A percentile compares a stretch with the other conserved stretches of the same genome.
Evolutionary conservation across 1,140 invertebrate genomes (phyloP).

Genomic region (Trypoxylus dichotomus): DNA sequence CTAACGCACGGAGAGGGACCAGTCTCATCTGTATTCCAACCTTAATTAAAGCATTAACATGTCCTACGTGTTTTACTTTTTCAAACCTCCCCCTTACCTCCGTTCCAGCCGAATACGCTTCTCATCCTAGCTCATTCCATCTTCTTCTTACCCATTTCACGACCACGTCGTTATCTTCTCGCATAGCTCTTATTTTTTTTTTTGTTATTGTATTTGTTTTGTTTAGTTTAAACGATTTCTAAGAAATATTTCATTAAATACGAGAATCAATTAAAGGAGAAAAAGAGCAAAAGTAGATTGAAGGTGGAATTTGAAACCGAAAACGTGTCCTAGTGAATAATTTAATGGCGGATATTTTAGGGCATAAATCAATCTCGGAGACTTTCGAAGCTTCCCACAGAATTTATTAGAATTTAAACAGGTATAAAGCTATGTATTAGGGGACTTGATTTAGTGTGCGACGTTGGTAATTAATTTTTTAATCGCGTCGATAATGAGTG

Average conservation of each 20-base stretch:
- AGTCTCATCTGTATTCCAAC: constrained; percentile 4
- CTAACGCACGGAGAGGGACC: background rate
- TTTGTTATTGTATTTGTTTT: background rate
- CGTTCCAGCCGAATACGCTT: no score
- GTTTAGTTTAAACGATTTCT: background rate
- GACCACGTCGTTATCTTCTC: background rate
- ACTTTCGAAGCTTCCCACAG: background rate
- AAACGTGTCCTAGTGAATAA: background rate
- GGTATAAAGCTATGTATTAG: background rate
- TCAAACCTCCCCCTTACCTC: background rate
- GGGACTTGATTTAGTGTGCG: background rate
- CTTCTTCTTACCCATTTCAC: background rate
- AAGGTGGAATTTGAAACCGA: background rate
- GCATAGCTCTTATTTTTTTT: background rate
- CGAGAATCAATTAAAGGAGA: background rate
- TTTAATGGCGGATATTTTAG: background rate
- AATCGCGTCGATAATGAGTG: background rate
- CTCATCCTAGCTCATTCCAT: background rate
- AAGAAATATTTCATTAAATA: background rate
- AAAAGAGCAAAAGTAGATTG: background rate
- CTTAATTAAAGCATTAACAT: constrained; percentile 24
- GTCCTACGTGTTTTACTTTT: constrained; percentile 19
- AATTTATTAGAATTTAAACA: background rate
- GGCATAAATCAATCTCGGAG: background rate
- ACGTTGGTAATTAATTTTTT: constrained; percentile 12